Percentiles rank a stretch among this genome's conserved stretches.
Conservation (phyloP, 37 sponge, comb jelly and placozoan species). For the Tethya wilhelma region DNA sequence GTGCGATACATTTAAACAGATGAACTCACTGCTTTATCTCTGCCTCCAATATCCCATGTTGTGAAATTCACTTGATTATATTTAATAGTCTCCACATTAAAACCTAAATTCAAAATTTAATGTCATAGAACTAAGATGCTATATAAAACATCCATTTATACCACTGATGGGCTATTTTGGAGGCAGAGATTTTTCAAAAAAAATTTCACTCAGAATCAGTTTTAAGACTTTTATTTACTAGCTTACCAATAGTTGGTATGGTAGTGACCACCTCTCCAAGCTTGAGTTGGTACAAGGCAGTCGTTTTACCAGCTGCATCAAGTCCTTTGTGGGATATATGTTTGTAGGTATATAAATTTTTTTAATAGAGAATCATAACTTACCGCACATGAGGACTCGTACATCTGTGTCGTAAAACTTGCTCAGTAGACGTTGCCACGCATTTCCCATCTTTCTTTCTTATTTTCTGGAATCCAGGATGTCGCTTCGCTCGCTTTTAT, state of each 20-base stretch:
- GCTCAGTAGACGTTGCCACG: not conserved
- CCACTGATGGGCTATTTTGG: too few species aligned
- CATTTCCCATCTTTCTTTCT: not conserved
- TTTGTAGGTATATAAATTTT: not conserved
- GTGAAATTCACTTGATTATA: constrained; percentile 67
- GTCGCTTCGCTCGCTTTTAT: not conserved
- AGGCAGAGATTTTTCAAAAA: not conserved
- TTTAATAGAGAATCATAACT: not conserved
- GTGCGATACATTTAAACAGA: too few species aligned
- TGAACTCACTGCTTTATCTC: constrained; percentile 74
- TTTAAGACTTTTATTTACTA: not conserved
- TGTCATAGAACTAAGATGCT: not conserved
- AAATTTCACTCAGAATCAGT: not conserved
- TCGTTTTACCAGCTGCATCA: constrained; percentile 92
- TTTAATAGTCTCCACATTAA: constrained; percentile 77
- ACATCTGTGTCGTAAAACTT: constrained; percentile 22
- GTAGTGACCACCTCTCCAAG: constrained; percentile 90
- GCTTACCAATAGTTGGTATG: constrained; percentile 90
- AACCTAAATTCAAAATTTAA: constrained; percentile 32
- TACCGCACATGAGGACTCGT: constrained; percentile 50
- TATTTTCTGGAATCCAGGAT: not conserved
- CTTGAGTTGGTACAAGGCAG: constrained; percentile 90
- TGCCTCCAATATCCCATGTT: constrained; percentile 84
- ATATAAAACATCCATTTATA: not conserved
- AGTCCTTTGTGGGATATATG: constrained; percentile 41